These are phyloP conservation scores for Garra rufa DNA, from an alignment of 2,113 vertebrate species.

Conservation along the genomic window DNA sequence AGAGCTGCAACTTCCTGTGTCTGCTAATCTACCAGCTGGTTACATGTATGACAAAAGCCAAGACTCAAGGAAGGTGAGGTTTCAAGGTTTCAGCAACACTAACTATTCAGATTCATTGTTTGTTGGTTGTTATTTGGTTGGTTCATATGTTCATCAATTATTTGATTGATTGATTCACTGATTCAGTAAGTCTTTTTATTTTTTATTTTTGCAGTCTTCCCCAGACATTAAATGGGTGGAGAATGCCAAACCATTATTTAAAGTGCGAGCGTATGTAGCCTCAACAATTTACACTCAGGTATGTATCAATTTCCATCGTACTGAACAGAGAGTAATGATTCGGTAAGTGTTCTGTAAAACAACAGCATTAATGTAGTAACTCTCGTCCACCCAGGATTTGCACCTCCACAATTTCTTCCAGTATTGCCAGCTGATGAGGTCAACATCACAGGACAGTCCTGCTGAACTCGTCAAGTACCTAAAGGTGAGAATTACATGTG, in stretches of 20 bases:
- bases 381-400: slow-evolving; percentile 82
- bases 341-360: neutral
- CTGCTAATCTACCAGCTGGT: slow-evolving; percentile 84
- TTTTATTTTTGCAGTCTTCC: slow-evolving; percentile 64
- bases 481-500: slow-evolving; percentile 78
- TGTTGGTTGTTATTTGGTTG: neutral
- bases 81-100: neutral
- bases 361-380: neutral
- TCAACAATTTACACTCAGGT: slow-evolving; percentile 96
- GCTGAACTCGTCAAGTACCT: slow-evolving; percentile 93
- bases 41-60: slow-evolving; percentile 82
- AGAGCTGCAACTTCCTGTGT: slow-evolving; percentile 89
- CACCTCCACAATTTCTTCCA: slow-evolving; percentile 97
- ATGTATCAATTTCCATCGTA: slow-evolving; percentile 34
- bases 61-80: slow-evolving; percentile 83
- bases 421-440: slow-evolving; percentile 87
- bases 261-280: slow-evolving; percentile 86
- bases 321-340: neutral
- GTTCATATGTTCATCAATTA: neutral
- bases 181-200: neutral
- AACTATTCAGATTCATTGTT: too few relatives aligned
- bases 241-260: slow-evolving; percentile 90
- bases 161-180: neutral
- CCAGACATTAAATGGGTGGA: slow-evolving; percentile 95
- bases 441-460: slow-evolving; percentile 80